Evolutionary conservation across 1,140 invertebrate species (phyloP), one percentile per base, ranked within the genome.

Genomic region (Papilio polyxenes): DNA sequence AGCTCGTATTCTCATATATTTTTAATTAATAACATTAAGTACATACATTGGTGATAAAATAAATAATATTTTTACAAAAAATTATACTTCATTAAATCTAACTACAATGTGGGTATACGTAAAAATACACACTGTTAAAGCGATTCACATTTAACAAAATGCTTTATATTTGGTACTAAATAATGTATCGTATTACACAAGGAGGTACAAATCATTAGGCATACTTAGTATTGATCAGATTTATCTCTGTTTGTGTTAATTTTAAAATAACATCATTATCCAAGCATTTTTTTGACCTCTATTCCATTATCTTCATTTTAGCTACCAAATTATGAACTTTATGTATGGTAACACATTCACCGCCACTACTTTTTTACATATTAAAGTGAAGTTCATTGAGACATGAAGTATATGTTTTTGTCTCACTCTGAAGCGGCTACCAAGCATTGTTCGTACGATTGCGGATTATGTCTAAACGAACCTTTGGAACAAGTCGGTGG

Each of bases 1-100:
- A 90, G 89, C 90, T 91, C 88, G 88, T 85, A 82, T 86, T 87
- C 85, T 85, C 85, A 87, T 91, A 86, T 91, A 89, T 87, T 90
- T 90, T 82, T 62, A 85, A 83, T 88, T 82, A 83, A 85, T 88
- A 89, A 92, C 89, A 89, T 90, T 92, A 91, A 92, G 88, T 92
- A 92, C 89, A 90, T 92, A 92, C 89, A 89, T 85, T 83, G 82
- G 83, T 86, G 82, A 84, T 83, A 82, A 82, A 82, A 74, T 86
- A 87, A 91, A 91, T 89, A 90, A 90, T 91, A 88, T 53, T 87
- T 85, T 82, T 79, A 85, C 76, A 81, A 62, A 82, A 84, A 82
- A 83, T 77, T 74, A 75, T 49, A 48, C 44, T 69, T 37, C 37
- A 31, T 44, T 44, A 44, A 74, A 74, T 6, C 69, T 74, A 74